Evolutionary conservation across 1,140 invertebrate genomes (phyloP).

Genomic region (Probaryconus sp.): DNA sequence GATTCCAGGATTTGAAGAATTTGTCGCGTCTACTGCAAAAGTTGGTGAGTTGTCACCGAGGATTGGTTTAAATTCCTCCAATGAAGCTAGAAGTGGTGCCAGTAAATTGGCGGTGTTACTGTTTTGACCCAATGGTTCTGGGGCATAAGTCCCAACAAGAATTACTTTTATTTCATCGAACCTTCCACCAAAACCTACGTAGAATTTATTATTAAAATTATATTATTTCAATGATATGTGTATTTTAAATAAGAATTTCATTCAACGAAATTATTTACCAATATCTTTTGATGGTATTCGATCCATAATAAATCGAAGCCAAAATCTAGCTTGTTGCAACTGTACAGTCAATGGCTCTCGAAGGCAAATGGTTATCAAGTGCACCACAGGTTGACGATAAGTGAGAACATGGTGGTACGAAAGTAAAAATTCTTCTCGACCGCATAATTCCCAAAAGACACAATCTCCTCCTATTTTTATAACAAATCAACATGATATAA

Average conservation of each 20-base stretch:
- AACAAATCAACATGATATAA: not conserved
- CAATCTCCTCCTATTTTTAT: constrained; percentile 71
- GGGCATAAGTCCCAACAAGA: constrained; percentile 75
- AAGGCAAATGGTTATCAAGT: constrained; percentile 87
- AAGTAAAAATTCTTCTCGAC: constrained; percentile 88
- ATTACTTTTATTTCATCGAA: constrained; percentile 75
- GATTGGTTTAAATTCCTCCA: constrained; percentile 74
- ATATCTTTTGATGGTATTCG: constrained; percentile 84
- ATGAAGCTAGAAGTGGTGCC: constrained; percentile 70
- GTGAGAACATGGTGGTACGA: constrained; percentile 89
- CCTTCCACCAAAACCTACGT: constrained; percentile 73
- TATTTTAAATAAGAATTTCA: too few species aligned
- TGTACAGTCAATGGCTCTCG: constrained; percentile 85
- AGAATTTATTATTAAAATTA: too few species aligned
- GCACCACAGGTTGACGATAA: constrained; percentile 81
- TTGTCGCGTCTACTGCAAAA: constrained; percentile 75
- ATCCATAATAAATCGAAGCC: constrained; percentile 89
- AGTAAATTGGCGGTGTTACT: constrained; percentile 70
- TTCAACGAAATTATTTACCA: constrained; percentile 78
- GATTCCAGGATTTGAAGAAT: constrained; percentile 76
- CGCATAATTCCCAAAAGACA: constrained; percentile 89
- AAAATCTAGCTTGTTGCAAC: constrained; percentile 87
- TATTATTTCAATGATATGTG: too few species aligned
- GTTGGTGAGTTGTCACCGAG: constrained; percentile 73
- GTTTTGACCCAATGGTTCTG: constrained; percentile 72